Percentiles rank a stretch among this genome's conserved stretches.
phyloP scores from a whole-genome alignment of 1,140 invertebrate genomes.

The Lepidurus apus region DNA sequence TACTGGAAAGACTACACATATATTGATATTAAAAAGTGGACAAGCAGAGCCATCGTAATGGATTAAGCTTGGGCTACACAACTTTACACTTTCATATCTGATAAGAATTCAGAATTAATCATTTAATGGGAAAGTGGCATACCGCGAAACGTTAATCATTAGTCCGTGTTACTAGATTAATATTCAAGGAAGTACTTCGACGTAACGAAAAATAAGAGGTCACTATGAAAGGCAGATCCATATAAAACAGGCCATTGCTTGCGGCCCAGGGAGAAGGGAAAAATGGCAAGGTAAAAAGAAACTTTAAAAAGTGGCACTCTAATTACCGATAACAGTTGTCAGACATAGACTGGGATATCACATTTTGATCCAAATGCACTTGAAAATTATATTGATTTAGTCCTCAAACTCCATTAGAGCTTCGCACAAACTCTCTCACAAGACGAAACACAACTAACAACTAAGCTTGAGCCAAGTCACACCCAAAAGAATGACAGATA shows the following conservation, averaged over 20 bases:
- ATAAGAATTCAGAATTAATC: too few relatives aligned
- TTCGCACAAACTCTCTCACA: conserved; percentile 18
- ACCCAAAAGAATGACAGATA: conserved; percentile 11
- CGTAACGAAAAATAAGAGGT: neutral
- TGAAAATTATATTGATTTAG: neutral
- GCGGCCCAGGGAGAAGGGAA: neutral
- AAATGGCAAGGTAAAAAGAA: neutral
- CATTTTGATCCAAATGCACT: conserved; percentile 19
- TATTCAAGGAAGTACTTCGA: neutral
- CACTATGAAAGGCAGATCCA: neutral
- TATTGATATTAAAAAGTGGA: too few relatives aligned
- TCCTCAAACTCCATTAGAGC: conserved; percentile 9
- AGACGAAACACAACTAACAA: conserved; percentile 15
- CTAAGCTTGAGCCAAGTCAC: conserved; percentile 9
- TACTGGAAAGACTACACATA: too few relatives aligned
- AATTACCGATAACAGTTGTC: neutral
- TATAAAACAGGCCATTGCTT: neutral
- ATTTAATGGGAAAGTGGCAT: too few relatives aligned
- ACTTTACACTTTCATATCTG: too few relatives aligned
- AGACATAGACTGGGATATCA: neutral
- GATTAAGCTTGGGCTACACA: too few relatives aligned
- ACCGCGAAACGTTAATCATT: too few relatives aligned
- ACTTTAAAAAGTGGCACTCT: neutral
- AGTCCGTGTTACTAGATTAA: too few relatives aligned
- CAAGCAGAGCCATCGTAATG: too few relatives aligned